Evolutionary conservation across 1,140 invertebrate genomes (phyloP), one percentile per base, ranked within the genome.

Genomic region (Nomia melanderi): DNA sequence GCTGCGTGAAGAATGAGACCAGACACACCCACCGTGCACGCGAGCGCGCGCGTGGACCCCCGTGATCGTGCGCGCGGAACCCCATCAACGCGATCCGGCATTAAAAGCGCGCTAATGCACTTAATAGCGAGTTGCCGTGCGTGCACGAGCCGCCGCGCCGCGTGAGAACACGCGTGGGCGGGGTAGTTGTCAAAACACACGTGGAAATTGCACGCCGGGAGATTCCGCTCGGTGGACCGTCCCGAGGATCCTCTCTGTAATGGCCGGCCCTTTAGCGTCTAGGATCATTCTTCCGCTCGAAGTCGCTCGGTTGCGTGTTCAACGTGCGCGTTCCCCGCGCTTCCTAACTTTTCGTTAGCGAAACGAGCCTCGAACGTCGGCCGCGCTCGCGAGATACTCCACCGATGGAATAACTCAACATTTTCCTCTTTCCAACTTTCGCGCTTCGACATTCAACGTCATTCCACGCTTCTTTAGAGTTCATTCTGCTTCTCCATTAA

Each of bases 101-200:
- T 89, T 90, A 90, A 91, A 91, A 86, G 83, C 75, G 87, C 84
- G 86, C 87, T 91, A 90, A 91, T 90, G 86, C 88, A 88, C 88
- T 91, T 92, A 92, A 92, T 90, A 87, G 88, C 85, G 84, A 88
- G 86, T 89, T 89, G 85, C 85, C 86, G 88, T 91, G 86, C 81
- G 76, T 82, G 83, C 81, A 79, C 73, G 65, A 54, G 64, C 39
- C 65, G 70, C 81, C 86, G 88, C 65, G 70, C 81, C 86, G 88
- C 86, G 87, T 88, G 88, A 84, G 89, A 87, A 87, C 80, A 80
- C 81, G 88, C 84, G 89, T 86, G 86, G 88, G 89, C 88, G 90
- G 89, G 56, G 82, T 85, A 71, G 79, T 83, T 86, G 89, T 91
- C 90, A 91, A 88, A 91, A 91, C 88, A 91, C 81, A 67, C 69